Conservation (phyloP, 2,797 vertebrate genomes). For the Tapirus indicus region DNA sequence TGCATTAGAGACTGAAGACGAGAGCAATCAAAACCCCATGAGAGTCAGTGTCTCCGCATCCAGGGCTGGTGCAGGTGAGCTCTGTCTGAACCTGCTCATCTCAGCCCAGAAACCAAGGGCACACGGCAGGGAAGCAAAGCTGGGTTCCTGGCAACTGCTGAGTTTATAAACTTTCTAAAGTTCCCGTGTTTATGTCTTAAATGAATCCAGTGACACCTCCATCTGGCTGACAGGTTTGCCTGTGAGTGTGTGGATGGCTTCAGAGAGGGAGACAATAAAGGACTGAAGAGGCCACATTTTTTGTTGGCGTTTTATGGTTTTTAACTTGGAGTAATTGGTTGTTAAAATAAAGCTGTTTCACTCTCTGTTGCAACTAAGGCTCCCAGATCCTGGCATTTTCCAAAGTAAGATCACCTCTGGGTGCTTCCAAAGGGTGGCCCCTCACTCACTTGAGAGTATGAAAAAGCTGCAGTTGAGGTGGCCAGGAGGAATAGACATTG, state of each 20-base stretch:
- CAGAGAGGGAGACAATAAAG: not conserved
- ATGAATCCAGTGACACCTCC: not conserved
- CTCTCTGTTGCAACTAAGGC: not conserved
- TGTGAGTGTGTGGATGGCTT: not conserved
- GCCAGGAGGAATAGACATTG: not conserved
- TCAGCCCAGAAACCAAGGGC: not conserved
- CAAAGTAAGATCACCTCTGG: not conserved
- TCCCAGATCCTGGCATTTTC: not conserved
- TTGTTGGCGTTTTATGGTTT: conserved; percentile 54
- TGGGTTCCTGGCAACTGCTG: not conserved
- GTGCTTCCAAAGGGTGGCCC: not conserved
- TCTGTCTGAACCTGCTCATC: not conserved
- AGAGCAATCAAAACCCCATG: not conserved
- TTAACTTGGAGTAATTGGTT: not conserved
- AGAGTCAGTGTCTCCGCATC: not conserved
- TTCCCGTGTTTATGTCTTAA: conserved; percentile 43
- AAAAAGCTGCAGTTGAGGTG: not conserved
- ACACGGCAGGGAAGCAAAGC: not conserved
- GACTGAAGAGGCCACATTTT: not conserved
- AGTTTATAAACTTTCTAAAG: not conserved
- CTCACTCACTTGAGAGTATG: not conserved
- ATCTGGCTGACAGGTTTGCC: not conserved
- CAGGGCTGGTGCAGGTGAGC: not conserved
- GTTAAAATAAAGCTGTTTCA: conserved; percentile 26
- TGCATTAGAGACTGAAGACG: not conserved